Conservation (phyloP, 2,888 invertebrate species). For the Vannuccia rotundouncinata region DNA sequence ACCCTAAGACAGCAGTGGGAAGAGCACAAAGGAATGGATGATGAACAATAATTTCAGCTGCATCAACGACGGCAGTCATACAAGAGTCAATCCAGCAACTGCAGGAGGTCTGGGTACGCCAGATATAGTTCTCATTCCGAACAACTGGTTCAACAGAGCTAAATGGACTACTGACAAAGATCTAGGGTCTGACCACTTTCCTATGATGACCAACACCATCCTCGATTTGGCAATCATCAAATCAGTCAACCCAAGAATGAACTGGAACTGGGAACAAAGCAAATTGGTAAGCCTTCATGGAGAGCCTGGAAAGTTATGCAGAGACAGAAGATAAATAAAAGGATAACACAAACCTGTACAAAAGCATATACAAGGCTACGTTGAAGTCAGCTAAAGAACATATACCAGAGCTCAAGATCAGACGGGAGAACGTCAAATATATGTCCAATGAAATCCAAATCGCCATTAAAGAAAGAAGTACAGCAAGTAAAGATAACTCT, state of each 20-base stretch:
- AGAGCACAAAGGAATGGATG: neutral
- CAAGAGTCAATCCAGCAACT: neutral
- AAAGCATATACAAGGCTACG: neutral
- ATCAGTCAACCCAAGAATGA: neutral
- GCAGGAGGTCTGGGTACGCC: neutral
- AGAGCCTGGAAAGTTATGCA: neutral
- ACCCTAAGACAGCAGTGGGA: neutral
- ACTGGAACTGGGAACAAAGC: constrained; percentile 9
- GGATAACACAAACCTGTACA: neutral
- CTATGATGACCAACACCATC: neutral
- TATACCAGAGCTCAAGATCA: neutral
- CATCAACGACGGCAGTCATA: neutral
- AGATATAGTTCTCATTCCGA: neutral
- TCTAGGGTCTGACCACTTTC: neutral
- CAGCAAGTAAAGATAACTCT: neutral
- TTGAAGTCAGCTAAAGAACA: neutral
- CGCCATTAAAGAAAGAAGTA: neutral
- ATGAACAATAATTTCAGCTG: neutral
- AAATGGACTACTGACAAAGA: constrained; percentile 1
- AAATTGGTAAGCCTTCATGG: neutral
- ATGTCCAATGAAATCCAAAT: neutral
- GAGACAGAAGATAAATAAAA: neutral
- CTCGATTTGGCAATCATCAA: neutral
- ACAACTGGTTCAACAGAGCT: neutral
- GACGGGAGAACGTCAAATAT: neutral